Conservation (phyloP, 2,113 vertebrate species). For the Aramus guarauna region DNA sequence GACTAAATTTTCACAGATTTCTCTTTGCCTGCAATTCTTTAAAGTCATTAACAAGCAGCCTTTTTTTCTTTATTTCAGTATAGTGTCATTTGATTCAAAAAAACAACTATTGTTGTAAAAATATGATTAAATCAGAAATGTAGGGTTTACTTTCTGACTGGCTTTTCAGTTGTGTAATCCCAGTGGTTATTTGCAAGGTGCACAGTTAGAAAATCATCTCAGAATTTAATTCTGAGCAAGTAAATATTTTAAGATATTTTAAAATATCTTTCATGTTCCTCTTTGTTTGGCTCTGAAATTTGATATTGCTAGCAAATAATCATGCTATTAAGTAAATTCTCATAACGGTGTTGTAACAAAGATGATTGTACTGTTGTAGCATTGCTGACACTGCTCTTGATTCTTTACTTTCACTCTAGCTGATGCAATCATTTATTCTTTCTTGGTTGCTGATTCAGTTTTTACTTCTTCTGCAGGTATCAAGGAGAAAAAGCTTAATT, state of each 20-base stretch:
- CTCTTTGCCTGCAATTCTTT: background rate
- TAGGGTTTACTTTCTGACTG: background rate
- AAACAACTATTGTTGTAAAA: background rate
- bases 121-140: background rate
- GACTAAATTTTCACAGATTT: background rate
- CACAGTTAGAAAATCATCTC: background rate
- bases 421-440: background rate
- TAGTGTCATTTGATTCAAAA: background rate
- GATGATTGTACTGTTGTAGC: background rate
- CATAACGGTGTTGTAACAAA: background rate
- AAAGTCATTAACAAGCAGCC: background rate
- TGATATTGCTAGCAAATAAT: background rate
- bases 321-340: background rate
- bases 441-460: background rate
- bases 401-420: background rate
- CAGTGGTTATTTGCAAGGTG: background rate
- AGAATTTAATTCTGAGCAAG: background rate
- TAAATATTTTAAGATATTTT: background rate
- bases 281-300: background rate
- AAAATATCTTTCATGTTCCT: background rate
- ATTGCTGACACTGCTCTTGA: background rate
- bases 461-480: background rate
- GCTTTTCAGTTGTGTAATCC: background rate
- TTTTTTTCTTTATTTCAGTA: background rate
- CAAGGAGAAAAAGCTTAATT: background rate